Conservation (phyloP, 37 sponge, comb jelly and placozoan species). For the Cladorhizidae sp. region DNA sequence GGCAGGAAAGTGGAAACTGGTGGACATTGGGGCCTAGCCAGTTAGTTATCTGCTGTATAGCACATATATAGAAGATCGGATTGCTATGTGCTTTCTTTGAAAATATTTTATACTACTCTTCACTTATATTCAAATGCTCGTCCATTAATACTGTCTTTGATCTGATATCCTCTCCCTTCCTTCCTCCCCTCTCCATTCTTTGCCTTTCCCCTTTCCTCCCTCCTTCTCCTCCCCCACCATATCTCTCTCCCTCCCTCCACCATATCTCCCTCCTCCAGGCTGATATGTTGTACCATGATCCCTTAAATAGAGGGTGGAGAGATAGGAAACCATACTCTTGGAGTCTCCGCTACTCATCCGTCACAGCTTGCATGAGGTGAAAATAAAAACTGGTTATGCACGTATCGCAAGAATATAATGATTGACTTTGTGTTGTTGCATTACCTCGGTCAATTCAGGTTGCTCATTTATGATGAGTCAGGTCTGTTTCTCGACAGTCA, state of each 20-base stretch:
- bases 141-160: too few species aligned
- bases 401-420: neutral
- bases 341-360: slow-evolving; percentile 44
- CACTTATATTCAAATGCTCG: neutral
- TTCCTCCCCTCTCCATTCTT: too few species aligned
- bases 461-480: slow-evolving; percentile 43
- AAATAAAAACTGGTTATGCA: neutral
- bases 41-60: too few species aligned
- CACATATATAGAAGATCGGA: too few species aligned
- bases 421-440: neutral
- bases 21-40: neutral
- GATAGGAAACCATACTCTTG: slow-evolving; percentile 50
- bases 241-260: neutral
- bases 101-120: neutral
- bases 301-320: slow-evolving; percentile 42
- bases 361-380: slow-evolving; percentile 51
- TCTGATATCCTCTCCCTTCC: too few species aligned
- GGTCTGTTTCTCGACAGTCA: slow-evolving; percentile 61
- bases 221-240: too few species aligned
- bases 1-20: neutral
- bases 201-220: too few species aligned
- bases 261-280: slow-evolving; percentile 5
- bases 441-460: neutral
- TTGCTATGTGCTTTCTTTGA: neutral
- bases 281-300: slow-evolving; percentile 42